Evolutionary conservation across 1,140 invertebrate species (phyloP), one percentile per base, ranked within the genome.

Genomic region (Lamellibrachia luymesi): DNA sequence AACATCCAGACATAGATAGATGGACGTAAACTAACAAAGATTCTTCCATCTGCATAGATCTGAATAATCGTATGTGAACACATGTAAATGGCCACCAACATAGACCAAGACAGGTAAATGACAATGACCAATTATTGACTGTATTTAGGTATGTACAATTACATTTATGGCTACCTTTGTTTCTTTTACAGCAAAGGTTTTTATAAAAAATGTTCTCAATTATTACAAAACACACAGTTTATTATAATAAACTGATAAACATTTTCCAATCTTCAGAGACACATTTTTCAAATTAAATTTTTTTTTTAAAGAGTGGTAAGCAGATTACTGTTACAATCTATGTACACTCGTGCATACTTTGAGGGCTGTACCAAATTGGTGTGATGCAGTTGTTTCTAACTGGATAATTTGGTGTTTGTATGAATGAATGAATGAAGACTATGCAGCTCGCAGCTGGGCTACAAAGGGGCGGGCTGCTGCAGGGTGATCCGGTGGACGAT

Each of bases 401-500:
- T 22, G 1, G 64, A 80, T 80, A 80, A 10, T 80, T 56, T 56
- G 52, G 52, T 22, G 64, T 80, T 80, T 80, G 7, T 2, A 80
- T 22, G 64, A 80, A 80, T n/a, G n/a, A n/a, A n/a, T n/a, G n/a
- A n/a, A n/a, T n/a, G n/a, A n/a, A n/a, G n/a, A n/a, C 38, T 38
- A 38, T 38, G 38, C 38, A 38, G 38, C 38, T 38, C 38, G 38
- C 38, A 38, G 38, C 38, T 38, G 38, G 64, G 64, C 17, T 80
- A 80, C 64, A 80, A 80, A 17, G 64, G 13, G 64, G 64, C 64
- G 5, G 64, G 64, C 64, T 80, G 64, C 64, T 80, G 64, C 13
- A 80, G 64, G 64, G 38, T 49, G 91, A 92, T 92, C 13, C 52
- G 50, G 50, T 92, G 92, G 8, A 56, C n/a, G 8, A 92, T 92